Evolutionary conservation across 1,140 invertebrate species (phyloP), one percentile per base, ranked within the genome.

Genomic region (Calephelis nemesis): DNA sequence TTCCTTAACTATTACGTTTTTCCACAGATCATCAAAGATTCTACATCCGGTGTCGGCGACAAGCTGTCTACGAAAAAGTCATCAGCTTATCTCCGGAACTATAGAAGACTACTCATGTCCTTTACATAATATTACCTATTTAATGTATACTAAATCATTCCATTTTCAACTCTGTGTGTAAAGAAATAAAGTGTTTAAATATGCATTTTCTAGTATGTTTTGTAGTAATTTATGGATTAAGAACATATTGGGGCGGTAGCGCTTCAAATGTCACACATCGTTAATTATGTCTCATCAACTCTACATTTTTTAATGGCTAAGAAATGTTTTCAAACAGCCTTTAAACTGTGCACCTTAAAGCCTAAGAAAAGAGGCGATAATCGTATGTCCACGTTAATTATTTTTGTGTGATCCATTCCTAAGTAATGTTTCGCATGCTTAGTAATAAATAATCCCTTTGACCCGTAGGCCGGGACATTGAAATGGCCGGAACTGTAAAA

Each of bases 221-320:
- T 63, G 13, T 62, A 66, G 63, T 82, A 84, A 83, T 85, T 87
- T 81, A 87, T 83, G 77, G 71, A 73, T 76, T 74, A 77, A 76
- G 71, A 65, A 68, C 72, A 65, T 62, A 65, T 68, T 65, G 68
- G 79, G 83, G 81, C 80, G 81, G 82, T 83, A 87, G 83, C 80
- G 77, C 76, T 82, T 83, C 72, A 71, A 78, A 83, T 88, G 81
- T 87, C 83, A 83, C 82, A 81, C 74, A 65, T 84, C 81, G 85
- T 88, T 87, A 85, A 88, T 87, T 79, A 84, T 73, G 68, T 69
- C 49, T 76, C 70, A 70, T 77, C 71, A 45, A 69, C 62, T 47
- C 19, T 8, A 42, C 65, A 72, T 71, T 79, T 67, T 73, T 70
- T 54, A 48, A 58, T 13, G 10, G 15, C 49, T 13, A 52, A 52